Conservation (phyloP, 1,140 invertebrate genomes). For the Bombus vancouverensis region DNA sequence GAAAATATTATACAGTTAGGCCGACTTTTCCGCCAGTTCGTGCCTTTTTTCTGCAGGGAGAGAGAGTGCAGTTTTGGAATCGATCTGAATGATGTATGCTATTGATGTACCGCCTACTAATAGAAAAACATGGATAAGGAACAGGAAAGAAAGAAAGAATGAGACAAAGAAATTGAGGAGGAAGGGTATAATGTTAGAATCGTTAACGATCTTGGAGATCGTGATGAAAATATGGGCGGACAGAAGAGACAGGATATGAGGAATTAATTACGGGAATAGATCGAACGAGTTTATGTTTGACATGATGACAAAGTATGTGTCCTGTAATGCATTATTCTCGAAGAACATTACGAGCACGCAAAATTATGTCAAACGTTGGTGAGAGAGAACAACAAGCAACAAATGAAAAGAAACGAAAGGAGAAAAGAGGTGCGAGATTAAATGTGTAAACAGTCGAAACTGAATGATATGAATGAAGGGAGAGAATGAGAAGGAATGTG, state of each 20-base stretch:
- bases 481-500: neutral
- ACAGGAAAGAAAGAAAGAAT: neutral
- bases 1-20: slow-evolving; percentile 83
- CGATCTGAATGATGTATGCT: slow-evolving; percentile 75
- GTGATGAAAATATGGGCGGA: slow-evolving; percentile 33
- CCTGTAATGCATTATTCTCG: slow-evolving; percentile 60
- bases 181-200: neutral
- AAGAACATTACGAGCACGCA: slow-evolving; percentile 35
- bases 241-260: slow-evolving; percentile 17
- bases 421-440: slow-evolving; percentile 36
- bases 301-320: slow-evolving; percentile 22
- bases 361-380: slow-evolving; percentile 49
- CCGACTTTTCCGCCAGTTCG: slow-evolving; percentile 83
- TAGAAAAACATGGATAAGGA: slow-evolving; percentile 16
- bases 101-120: slow-evolving; percentile 59
- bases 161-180: too few relatives aligned
- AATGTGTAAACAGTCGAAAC: slow-evolving; percentile 30
- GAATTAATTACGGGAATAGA: slow-evolving; percentile 13
- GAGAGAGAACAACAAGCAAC: slow-evolving; percentile 41
- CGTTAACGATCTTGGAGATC: neutral
- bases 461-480: slow-evolving; percentile 23
- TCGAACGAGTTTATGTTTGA: slow-evolving; percentile 19
- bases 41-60: slow-evolving; percentile 82
- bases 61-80: slow-evolving; percentile 77
- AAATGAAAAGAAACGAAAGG: slow-evolving; percentile 13